These are phyloP conservation scores for Margarornis squamiger DNA, from an alignment of 2,797 vertebrate species.

Conservation along the genomic window DNA sequence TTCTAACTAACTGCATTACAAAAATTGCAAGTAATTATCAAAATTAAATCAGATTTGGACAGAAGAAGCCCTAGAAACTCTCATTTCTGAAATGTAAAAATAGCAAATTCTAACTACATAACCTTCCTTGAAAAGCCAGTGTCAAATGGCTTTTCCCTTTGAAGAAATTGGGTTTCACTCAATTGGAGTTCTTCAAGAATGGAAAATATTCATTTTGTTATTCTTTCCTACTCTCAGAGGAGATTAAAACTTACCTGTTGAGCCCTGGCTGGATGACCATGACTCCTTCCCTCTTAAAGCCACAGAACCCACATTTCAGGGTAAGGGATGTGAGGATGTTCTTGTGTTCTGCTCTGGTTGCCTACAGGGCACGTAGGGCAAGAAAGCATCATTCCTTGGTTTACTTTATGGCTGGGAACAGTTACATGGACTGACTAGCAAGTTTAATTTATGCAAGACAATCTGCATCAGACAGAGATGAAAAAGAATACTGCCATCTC, in stretches of 20 bases:
- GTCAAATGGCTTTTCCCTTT: neutral
- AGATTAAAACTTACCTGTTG: neutral
- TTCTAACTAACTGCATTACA: neutral
- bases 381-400: neutral
- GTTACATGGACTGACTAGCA: neutral
- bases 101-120: neutral
- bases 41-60: neutral
- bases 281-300: neutral
- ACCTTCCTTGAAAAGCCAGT: neutral
- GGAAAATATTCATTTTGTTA: neutral
- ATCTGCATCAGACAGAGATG: neutral
- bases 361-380: accelerated
- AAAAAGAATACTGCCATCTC: neutral
- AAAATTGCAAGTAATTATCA: neutral
- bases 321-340: neutral
- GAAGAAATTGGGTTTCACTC: neutral
- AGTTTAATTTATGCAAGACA: neutral
- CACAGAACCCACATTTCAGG: neutral
- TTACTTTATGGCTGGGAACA: neutral
- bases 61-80: neutral
- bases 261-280: neutral
- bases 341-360: neutral
- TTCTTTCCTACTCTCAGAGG: neutral
- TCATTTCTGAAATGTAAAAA: neutral
- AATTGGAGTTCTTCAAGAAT: neutral